Evolutionary conservation across 2,888 invertebrate species (phyloP).

Genomic region (Dryobotodes eremita): DNA sequence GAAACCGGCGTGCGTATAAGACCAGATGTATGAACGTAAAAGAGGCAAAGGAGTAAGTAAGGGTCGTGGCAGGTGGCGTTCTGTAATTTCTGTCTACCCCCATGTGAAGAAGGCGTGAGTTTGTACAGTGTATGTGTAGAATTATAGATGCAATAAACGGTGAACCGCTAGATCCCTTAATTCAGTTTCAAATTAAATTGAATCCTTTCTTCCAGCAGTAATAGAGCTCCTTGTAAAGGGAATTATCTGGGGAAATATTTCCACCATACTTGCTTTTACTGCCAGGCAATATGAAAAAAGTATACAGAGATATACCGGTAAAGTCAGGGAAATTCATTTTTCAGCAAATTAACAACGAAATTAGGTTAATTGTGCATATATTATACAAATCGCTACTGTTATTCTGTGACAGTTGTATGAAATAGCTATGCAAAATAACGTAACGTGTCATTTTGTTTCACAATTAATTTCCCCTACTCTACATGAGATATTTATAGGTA

Average conservation of each 20-base stretch:
- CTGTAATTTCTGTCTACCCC: too few species aligned
- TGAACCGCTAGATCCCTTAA: constrained; percentile 24
- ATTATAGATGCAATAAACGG: constrained; percentile 31
- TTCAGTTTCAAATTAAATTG: constrained; percentile 22
- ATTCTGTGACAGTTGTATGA: neutral
- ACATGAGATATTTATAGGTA: too few species aligned
- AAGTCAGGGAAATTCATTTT: neutral
- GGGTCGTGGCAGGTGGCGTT: too few species aligned
- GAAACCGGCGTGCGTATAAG: too few species aligned
- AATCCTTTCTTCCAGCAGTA: neutral
- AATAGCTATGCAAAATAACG: neutral
- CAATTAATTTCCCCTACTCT: neutral
- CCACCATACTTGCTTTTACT: too few species aligned
- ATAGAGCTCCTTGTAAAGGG: neutral
- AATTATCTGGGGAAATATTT: neutral
- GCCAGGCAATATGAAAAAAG: neutral
- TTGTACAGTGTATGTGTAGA: too few species aligned
- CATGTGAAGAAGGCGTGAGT: too few species aligned
- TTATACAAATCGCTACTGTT: neutral
- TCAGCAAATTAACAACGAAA: neutral
- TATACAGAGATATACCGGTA: neutral
- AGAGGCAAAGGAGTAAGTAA: too few species aligned
- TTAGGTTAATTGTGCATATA: neutral
- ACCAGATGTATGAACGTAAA: too few species aligned
- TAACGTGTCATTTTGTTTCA: neutral